Evolutionary conservation across 2,113 vertebrate species (phyloP).

Genomic region (Sylvia atricapilla): DNA sequence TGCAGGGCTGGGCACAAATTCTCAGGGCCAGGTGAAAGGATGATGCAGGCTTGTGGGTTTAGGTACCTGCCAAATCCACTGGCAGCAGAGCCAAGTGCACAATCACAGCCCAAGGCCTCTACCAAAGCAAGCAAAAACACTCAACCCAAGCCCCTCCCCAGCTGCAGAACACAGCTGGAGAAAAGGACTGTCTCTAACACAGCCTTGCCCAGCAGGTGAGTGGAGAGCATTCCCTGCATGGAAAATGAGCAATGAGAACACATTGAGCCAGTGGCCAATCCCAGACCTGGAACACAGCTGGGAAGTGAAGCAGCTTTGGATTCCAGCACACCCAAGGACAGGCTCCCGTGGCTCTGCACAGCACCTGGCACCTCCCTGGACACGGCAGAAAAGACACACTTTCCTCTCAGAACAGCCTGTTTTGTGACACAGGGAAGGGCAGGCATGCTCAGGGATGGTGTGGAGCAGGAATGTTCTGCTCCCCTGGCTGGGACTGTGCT

Average conservation of each 20-base stretch:
- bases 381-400: neutral
- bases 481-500: neutral
- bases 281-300: neutral
- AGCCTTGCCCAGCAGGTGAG: neutral
- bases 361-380: neutral
- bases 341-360: neutral
- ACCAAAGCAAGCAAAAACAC: neutral
- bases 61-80: neutral
- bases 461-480: neutral
- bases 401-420: neutral
- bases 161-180: neutral
- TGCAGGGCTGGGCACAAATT: neutral
- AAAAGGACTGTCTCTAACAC: neutral
- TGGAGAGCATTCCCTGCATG: neutral
- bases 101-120: neutral
- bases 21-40: neutral
- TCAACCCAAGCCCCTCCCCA: neutral
- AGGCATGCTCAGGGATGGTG: neutral
- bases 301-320: neutral
- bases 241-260: neutral
- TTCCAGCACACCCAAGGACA: neutral
- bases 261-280: neutral
- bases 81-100: neutral
- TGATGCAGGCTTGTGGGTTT: neutral
- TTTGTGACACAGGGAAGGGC: neutral